Percentiles rank a stretch among this genome's conserved stretches.
These are phyloP conservation scores for Phlogophora meticulosa DNA, from an alignment of 2,888 invertebrate genomes.

Conservation along the genomic window DNA sequence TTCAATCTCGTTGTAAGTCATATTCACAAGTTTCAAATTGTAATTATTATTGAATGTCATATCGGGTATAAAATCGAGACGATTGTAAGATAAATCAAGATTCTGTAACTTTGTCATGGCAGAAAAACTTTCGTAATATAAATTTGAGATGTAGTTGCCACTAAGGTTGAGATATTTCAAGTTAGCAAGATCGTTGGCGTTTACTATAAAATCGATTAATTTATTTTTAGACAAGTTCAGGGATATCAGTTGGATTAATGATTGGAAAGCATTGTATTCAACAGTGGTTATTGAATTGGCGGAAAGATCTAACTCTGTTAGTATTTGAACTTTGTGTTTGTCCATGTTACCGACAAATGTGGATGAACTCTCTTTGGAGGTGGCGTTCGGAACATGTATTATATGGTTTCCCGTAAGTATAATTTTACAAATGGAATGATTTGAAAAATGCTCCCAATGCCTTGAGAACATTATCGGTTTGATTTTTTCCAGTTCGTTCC, in stretches of 20 bases:
- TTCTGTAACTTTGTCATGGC: constrained; percentile 81
- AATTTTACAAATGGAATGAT: constrained; percentile 80
- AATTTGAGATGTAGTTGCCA: constrained; percentile 74
- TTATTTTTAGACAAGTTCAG: constrained; percentile 83
- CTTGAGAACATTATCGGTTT: constrained; percentile 79
- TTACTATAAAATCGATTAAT: constrained; percentile 76
- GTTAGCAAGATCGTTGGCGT: constrained; percentile 75
- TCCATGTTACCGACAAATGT: constrained; percentile 69
- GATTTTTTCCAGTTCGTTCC: constrained; percentile 77
- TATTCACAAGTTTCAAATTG: constrained; percentile 79
- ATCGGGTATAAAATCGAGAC: constrained; percentile 77
- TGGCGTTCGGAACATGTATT: constrained; percentile 76
- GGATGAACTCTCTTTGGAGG: constrained; percentile 67
- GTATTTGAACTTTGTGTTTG: constrained; percentile 68
- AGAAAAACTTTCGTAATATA: constrained; percentile 79
- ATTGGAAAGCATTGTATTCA: constrained; percentile 82
- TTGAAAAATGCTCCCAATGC: constrained; percentile 82
- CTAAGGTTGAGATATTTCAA: constrained; percentile 83
- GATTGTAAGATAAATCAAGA: constrained; percentile 84
- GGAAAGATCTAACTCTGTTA: constrained; percentile 83
- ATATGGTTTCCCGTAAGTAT: constrained; percentile 81
- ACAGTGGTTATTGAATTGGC: constrained; percentile 79
- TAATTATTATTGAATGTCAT: constrained; percentile 75
- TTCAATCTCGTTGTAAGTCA: constrained; percentile 79
- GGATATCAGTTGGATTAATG: constrained; percentile 74